phyloP scores from a whole-genome alignment of 2,797 vertebrate species.

The Enteromius viviparus region DNA sequence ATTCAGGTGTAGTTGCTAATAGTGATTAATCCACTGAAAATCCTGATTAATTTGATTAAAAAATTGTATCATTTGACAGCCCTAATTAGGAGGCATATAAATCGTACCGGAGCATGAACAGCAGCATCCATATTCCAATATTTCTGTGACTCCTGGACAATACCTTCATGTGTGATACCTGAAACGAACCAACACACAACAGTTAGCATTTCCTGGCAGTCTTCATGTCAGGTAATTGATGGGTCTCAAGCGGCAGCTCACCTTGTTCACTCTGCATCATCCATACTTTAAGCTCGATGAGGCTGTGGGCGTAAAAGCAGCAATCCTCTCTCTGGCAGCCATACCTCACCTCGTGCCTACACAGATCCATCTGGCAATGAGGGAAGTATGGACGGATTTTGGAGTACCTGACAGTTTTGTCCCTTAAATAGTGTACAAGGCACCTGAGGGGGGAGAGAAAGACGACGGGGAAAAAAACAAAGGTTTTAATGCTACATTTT shows the following conservation, averaged over 20 bases:
- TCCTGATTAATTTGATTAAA: too few relatives aligned
- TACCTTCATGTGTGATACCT: slow-evolving; percentile 90
- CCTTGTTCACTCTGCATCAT: slow-evolving; percentile 92
- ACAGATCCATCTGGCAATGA: slow-evolving; percentile 89
- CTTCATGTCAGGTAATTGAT: background rate
- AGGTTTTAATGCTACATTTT: too few relatives aligned
- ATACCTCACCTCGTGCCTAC: slow-evolving; percentile 94
- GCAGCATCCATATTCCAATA: slow-evolving; percentile 84
- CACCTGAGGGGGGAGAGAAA: slow-evolving; percentile 78
- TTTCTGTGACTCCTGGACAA: slow-evolving; percentile 89
- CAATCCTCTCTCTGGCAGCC: slow-evolving; percentile 93
- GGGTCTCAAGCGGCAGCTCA: slow-evolving; percentile 55
- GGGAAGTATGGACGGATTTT: slow-evolving; percentile 86
- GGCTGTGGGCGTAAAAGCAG: slow-evolving; percentile 95
- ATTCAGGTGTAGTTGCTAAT: too few relatives aligned
- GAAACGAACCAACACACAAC: background rate
- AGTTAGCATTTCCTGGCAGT: background rate
- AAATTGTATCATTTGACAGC: too few relatives aligned
- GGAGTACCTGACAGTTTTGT: slow-evolving; percentile 90
- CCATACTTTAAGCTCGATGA: slow-evolving; percentile 97
- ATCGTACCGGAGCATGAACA: slow-evolving; percentile 83
- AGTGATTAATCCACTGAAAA: too few relatives aligned
- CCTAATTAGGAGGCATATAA: background rate
- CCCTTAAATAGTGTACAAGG: slow-evolving; percentile 94
- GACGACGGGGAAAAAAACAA: too few relatives aligned